These are phyloP conservation scores for Chrysina gloriosa DNA, from an alignment of 2,888 invertebrate genomes.

Conservation along the genomic window DNA sequence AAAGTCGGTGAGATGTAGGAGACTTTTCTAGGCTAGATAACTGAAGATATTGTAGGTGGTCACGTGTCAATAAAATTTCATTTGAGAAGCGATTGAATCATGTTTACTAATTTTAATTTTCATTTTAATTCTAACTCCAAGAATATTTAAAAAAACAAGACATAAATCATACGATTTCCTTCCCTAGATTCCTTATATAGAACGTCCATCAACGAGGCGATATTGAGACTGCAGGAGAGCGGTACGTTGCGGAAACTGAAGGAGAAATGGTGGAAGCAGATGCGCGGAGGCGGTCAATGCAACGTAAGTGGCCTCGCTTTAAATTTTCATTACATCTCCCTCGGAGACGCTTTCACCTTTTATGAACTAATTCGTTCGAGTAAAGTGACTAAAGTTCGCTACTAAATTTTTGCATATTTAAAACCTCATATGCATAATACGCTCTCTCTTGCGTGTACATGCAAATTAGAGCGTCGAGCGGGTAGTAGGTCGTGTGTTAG, in stretches of 20 bases:
- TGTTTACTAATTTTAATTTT: no score
- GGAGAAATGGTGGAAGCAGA: conserved; percentile 91
- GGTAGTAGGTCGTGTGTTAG: neutral
- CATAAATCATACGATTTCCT: neutral
- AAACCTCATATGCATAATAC: conserved; percentile 21
- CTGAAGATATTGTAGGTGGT: no score
- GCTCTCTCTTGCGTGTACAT: conserved; percentile 7
- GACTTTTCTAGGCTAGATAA: no score
- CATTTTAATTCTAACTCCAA: no score
- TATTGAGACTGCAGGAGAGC: conserved; percentile 90
- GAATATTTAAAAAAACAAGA: no score
- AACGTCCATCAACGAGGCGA: conserved; percentile 85
- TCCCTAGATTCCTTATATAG: conserved; percentile 80
- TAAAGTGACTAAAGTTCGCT: conserved; percentile 22
- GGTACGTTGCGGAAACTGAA: conserved; percentile 85
- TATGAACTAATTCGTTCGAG: conserved; percentile 22
- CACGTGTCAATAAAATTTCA: no score
- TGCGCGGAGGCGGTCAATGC: conserved; percentile 72
- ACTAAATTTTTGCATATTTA: conserved; percentile 24
- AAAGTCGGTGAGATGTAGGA: no score
- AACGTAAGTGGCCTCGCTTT: conserved; percentile 58
- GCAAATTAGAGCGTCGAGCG: neutral
- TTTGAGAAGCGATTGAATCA: no score
- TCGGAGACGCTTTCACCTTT: conserved; percentile 3
- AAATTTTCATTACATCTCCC: conserved; percentile 16